Evolutionary conservation across 2,113 vertebrate genomes (phyloP), one percentile per base, ranked within the genome.

Genomic region (Mystacornis crossleyi): DNA sequence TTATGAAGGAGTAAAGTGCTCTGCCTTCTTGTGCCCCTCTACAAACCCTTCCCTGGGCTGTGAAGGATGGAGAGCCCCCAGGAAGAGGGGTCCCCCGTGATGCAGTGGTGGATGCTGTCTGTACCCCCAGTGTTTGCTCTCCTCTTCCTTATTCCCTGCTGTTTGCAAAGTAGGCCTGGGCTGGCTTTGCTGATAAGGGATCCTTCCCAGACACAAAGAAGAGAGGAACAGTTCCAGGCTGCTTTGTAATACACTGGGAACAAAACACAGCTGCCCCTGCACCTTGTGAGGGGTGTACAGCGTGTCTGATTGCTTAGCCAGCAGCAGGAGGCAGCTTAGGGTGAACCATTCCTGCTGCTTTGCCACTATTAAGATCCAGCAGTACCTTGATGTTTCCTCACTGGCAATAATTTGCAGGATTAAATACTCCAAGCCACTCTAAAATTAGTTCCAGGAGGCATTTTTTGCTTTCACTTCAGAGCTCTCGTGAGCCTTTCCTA

Each of bases 391-490:
- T 94, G 67, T 93, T 93, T 86, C 85, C 47, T 95, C 88, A 60
- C 88, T 92, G 79, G 90, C 90, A 93, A 90, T 95, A 94, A 97
- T 95, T 96, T 96, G 93, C 92, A 96, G 90, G 75, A 97, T 97
- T 96, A 96, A 96, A 94, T 96, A 96, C 86, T 94, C 94, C 67
- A 89, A 93, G 88, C 71, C 79, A 88, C 90, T 89, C 90, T 89
- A 93, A 96, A 91, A 97, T 96, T 90, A 97, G 92, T 91, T 96
- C 74, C 95, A 93, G 74, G 93, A 95, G 93, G 92, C 71, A 89
- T 88, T 96, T 94, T 93, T 78, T 81, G 95, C 87, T 93, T 95
- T 90, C 55, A 48, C 92, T 94, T 95, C 92, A 94, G 90, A 89
- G 71, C 88, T 96, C 95, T 96, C 55, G 5, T 83, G 96, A 93